Conservation (phyloP, 2,888 invertebrate species). For the Dicycla oo region DNA sequence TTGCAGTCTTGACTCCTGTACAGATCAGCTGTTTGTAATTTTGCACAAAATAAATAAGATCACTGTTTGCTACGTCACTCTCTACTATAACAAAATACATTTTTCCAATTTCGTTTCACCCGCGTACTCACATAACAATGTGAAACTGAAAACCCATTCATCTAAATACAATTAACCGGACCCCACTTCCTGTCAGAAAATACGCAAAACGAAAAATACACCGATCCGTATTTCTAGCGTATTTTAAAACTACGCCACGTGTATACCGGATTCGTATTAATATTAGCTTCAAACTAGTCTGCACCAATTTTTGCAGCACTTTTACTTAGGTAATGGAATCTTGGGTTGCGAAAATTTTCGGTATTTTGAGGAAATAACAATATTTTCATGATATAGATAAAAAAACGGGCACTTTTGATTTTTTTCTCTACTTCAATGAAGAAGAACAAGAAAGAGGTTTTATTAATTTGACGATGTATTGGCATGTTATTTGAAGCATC, state of each 20-base stretch:
- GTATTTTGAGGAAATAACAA: not conserved
- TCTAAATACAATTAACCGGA: constrained; percentile 51
- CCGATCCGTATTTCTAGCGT: constrained; percentile 17
- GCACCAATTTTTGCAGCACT: not conserved
- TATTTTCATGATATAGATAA: no score
- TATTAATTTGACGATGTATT: no score
- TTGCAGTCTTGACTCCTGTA: no score
- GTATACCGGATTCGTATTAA: constrained; percentile 34
- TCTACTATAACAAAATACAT: not conserved
- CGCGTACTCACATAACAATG: not conserved
- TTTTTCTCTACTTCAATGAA: no score
- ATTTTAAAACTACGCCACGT: constrained; percentile 31
- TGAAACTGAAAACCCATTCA: constrained; percentile 35
- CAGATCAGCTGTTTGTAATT: not conserved
- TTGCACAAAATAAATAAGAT: not conserved
- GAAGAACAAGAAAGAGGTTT: no score
- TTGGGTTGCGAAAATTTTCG: not conserved
- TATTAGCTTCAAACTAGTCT: constrained; percentile 18
- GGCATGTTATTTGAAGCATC: no score
- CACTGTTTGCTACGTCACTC: not conserved
- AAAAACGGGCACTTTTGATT: no score
- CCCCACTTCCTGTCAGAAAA: constrained; percentile 31
- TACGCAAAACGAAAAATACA: constrained; percentile 23
- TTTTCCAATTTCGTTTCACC: constrained; percentile 21
- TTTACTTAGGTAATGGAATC: not conserved